Conservation (phyloP, 2,797 vertebrate genomes). For the Garrulus glandarius region DNA sequence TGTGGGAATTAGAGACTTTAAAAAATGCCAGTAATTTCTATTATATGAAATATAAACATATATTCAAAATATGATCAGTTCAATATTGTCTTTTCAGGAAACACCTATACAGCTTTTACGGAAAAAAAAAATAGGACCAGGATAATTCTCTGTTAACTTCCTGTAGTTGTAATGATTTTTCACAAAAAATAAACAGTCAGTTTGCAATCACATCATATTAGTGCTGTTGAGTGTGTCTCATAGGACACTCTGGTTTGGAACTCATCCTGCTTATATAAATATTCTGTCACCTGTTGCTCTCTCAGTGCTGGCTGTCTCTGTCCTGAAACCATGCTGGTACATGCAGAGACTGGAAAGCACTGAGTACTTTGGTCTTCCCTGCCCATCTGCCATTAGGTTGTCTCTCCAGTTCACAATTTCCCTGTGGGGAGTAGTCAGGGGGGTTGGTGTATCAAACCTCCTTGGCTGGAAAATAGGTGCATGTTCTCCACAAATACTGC, state of each 20-base stretch:
- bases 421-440: too few species aligned
- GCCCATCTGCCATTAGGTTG: neutral
- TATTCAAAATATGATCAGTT: neutral
- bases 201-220: neutral
- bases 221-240: neutral
- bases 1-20: conserved; percentile 17
- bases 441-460: neutral
- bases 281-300: neutral
- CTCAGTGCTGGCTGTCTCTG: neutral
- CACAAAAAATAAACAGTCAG: neutral
- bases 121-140: neutral
- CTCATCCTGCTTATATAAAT: neutral
- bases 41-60: conserved; percentile 31
- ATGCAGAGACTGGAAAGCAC: neutral
- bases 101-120: neutral
- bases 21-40: neutral
- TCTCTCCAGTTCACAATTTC: neutral
- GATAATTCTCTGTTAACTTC: neutral
- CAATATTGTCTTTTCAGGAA: neutral
- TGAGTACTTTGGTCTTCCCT: neutral
- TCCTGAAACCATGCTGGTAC: neutral
- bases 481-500: neutral
- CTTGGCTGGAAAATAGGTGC: neutral
- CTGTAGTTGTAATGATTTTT: neutral
- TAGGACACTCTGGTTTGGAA: neutral